A percentile compares a stretch with the other conserved stretches of the same genome.
These are phyloP conservation scores for Aproaerema taeniolella DNA, from an alignment of 2,888 invertebrate genomes.

Conservation along the genomic window DNA sequence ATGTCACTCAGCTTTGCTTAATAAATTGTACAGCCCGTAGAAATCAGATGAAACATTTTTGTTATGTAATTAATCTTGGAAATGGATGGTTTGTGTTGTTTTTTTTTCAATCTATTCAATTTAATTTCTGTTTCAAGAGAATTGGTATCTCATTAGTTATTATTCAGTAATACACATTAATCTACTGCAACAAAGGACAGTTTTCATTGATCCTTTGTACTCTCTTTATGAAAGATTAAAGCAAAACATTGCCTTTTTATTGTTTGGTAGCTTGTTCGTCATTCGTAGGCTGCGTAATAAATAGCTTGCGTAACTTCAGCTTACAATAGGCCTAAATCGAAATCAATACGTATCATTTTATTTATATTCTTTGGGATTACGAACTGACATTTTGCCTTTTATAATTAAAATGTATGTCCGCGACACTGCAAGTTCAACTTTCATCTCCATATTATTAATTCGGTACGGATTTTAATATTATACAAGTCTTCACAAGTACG, in stretches of 20 bases:
- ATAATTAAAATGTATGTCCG: background rate
- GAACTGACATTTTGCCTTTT: background rate
- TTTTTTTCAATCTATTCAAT: too few relatives aligned
- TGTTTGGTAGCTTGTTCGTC: constrained; percentile 4
- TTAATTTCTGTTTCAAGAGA: background rate
- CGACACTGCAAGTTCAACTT: background rate
- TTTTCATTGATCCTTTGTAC: background rate
- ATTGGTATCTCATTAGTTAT: background rate
- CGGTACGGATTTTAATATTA: too few relatives aligned
- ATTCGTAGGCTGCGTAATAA: background rate
- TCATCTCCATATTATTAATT: background rate
- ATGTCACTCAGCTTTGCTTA: too few relatives aligned
- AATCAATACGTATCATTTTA: background rate
- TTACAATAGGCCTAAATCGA: too few relatives aligned
- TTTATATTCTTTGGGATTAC: background rate
- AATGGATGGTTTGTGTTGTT: too few relatives aligned
- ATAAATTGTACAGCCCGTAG: too few relatives aligned
- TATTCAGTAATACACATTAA: constrained; percentile 12
- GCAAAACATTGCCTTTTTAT: constrained; percentile 2
- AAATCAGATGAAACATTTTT: too few relatives aligned
- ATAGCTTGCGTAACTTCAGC: constrained; percentile 5
- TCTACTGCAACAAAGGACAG: constrained; percentile 10
- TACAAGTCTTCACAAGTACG: too few relatives aligned
- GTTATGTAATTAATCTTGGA: too few relatives aligned
- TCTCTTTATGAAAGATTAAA: background rate